A percentile compares a stretch with the other conserved stretches of the same genome.
Conservation (phyloP, 2,113 vertebrate genomes). For the Scalopus aquaticus region DNA sequence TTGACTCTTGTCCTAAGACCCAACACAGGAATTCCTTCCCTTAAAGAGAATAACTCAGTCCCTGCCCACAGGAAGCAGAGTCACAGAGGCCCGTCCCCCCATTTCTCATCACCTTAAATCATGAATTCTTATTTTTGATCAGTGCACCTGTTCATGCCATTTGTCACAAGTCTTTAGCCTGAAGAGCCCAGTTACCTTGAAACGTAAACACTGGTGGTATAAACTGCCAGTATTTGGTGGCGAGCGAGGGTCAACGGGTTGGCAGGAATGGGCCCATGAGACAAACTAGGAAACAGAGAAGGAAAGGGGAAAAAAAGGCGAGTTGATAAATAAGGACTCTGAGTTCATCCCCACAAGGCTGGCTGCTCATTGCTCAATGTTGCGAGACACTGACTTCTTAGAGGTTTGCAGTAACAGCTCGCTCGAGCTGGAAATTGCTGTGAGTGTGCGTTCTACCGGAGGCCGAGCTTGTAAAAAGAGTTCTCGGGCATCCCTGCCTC, state of each 20-base stretch:
- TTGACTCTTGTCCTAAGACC: neutral
- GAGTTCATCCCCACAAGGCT: conserved; percentile 77
- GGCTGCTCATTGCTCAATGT: conserved; percentile 75
- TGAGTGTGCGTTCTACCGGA: conserved; percentile 61
- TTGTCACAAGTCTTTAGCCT: conserved; percentile 47
- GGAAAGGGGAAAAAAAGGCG: neutral
- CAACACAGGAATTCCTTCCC: neutral
- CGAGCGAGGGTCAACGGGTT: conserved; percentile 42
- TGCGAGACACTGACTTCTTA: conserved; percentile 75
- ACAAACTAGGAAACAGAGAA: conserved; percentile 53
- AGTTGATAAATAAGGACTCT: conserved; percentile 74
- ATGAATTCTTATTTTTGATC: conserved; percentile 48
- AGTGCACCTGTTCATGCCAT: neutral
- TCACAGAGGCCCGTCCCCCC: neutral
- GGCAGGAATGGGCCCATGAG: conserved; percentile 60
- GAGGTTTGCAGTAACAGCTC: conserved; percentile 71
- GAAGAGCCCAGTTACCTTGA: conserved; percentile 40
- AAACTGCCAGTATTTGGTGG: conserved; percentile 47
- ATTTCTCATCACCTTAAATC: conserved; percentile 32
- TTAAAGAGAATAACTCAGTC: neutral
- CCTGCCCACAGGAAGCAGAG: neutral
- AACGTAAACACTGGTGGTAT: conserved; percentile 33
- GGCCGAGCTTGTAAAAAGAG: conserved; percentile 69
- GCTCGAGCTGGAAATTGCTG: conserved; percentile 71
- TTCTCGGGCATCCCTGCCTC: conserved; percentile 48